Conservation (phyloP, 2,888 invertebrate genomes). For the Aspidiotus rigidus region DNA sequence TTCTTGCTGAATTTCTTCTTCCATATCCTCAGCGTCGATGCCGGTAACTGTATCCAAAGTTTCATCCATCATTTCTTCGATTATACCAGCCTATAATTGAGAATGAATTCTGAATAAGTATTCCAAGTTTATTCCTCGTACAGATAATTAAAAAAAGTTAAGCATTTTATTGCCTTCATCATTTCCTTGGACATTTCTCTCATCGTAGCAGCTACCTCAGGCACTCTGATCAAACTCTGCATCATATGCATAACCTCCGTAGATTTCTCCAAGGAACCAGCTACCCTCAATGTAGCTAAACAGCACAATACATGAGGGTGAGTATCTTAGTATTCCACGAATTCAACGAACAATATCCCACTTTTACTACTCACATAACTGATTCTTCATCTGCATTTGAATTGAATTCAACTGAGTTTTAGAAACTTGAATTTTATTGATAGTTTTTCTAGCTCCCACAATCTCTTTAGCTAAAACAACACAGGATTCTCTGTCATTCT, state of each 20-base stretch:
- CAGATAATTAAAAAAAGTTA: not conserved
- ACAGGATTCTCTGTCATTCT: conserved; percentile 89
- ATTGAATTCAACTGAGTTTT: conserved; percentile 97
- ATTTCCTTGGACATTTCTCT: conserved; percentile 96
- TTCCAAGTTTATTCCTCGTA: not conserved
- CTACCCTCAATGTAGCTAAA: conserved; percentile 82
- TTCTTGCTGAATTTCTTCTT: conserved; percentile 89
- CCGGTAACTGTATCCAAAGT: conserved; percentile 82
- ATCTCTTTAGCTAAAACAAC: conserved; percentile 88
- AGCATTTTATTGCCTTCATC: conserved; percentile 61
- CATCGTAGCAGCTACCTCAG: conserved; percentile 93
- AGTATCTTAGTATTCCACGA: too few relatives aligned
- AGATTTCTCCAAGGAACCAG: conserved; percentile 86
- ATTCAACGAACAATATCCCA: not conserved
- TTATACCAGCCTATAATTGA: conserved; percentile 70
- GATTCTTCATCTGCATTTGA: conserved; percentile 95
- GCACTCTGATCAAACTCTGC: conserved; percentile 81
- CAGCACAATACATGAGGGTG: too few relatives aligned
- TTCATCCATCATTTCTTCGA: conserved; percentile 98
- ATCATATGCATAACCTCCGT: conserved; percentile 98
- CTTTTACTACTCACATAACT: conserved; percentile 57
- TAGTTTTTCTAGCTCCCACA: conserved; percentile 73
- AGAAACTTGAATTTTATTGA: conserved; percentile 84
- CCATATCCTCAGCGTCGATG: conserved; percentile 80
- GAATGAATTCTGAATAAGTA: conserved; percentile 1